Base-by-base conservation (phyloP, 1,140 invertebrate genomes). In the Ectropis grisescens region DNA sequence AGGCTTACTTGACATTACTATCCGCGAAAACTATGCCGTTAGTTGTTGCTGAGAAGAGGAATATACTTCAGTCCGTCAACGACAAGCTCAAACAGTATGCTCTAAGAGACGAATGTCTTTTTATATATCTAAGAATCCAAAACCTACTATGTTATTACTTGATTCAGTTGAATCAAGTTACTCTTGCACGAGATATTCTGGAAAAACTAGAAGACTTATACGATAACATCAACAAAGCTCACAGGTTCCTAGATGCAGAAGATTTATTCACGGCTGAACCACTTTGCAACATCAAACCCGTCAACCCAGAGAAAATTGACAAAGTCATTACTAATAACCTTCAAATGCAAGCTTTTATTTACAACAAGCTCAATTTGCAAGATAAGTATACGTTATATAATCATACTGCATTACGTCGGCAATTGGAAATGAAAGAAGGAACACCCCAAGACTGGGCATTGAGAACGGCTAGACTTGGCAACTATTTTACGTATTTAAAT, bases 381-480 rank as follows among this genome's bases (percentile, higher is more conserved):
- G 60, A 83, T 19, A 80, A 79, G 47, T 84, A 81, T 44, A 87
- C 86, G 1, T 50, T 82, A 13, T 90, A 87, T 56, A 88, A 87
- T 55, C 86, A 89, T 37, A 69, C 82, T 30, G 88, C 87, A 22
- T 56, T 90, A 13, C 71, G 84, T 33, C 62, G 88, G 29, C 88
- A 90, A 40, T 54, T 89, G 13, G 84, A 87, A 44, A 83, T 81
- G 59, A 70, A 76, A 37, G 79, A 85, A 35, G 87, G 85, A 49
- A 85, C 88, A 29, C 82, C 85, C 0, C 59, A 87, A 32, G 87
- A 88, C 26, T 90, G 89, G 89, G 82, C 85, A 2, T 41, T 87
- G 22, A 85, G 88, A 54, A 82, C 85, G 31, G 86, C 87, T 0
- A 85, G 85, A 2, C 67, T 90, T 0, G 87, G 87, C 5, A 87